Evolutionary conservation across 1,140 invertebrate genomes (phyloP).

Genomic region (Aphelenchoides avenae): DNA sequence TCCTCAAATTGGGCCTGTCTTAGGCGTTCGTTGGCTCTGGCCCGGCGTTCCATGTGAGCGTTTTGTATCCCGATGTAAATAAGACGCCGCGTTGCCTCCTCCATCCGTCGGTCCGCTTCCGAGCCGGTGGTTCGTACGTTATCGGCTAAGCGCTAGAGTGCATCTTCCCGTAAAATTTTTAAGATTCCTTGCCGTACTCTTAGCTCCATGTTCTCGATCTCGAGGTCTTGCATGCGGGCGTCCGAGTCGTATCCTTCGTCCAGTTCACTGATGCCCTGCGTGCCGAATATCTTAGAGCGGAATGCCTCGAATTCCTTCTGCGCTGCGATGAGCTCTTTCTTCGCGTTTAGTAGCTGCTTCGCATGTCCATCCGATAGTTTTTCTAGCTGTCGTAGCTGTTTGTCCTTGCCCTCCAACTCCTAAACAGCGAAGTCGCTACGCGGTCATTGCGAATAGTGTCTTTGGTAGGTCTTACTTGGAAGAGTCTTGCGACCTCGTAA

Average conservation of each 20-base stretch:
- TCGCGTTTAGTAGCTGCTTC: not conserved
- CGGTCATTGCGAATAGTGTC: too few relatives aligned
- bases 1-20: slow-evolving; percentile 25
- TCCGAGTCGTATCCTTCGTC: slow-evolving; percentile 15
- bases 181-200: slow-evolving; percentile 5
- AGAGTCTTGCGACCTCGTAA: too few relatives aligned
- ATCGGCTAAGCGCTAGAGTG: slow-evolving; percentile 30
- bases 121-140: slow-evolving; percentile 22
- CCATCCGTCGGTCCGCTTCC: slow-evolving; percentile 45
- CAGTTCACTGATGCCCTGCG: too few relatives aligned
- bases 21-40: slow-evolving; percentile 15
- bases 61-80: slow-evolving; percentile 38
- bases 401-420: slow-evolving; percentile 15
- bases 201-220: slow-evolving; percentile 38
- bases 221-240: slow-evolving; percentile 18
- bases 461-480: too few relatives aligned
- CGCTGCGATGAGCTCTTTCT: slow-evolving; percentile 1
- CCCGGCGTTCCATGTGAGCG: slow-evolving; percentile 22
- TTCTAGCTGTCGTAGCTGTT: slow-evolving; percentile 8
- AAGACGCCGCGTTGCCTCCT: slow-evolving; percentile 39
- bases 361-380: slow-evolving; percentile 17
- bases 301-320: slow-evolving; percentile 31
- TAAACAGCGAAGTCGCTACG: slow-evolving; percentile 3
- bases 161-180: too few relatives aligned
- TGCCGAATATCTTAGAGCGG: slow-evolving; percentile 20